Evolutionary conservation across 2,888 invertebrate species (phyloP), one percentile per base, ranked within the genome.

Genomic region (Exephanes ischioxanthus): DNA sequence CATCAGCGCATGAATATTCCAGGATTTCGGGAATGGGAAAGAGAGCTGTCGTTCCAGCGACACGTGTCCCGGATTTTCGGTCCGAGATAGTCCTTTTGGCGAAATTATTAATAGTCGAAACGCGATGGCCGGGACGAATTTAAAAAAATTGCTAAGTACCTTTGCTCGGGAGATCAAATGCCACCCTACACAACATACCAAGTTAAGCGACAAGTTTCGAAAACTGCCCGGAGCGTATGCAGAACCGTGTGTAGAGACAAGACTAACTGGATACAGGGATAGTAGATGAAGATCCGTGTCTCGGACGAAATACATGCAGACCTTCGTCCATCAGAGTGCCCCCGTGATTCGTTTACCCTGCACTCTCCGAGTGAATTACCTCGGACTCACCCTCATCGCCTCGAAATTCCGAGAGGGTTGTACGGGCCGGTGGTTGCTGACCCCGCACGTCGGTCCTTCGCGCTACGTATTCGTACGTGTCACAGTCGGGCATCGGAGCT

Each of bases 331-430:
- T 81, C 76, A 81, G 75, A 81, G 19, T 48, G 41, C 70, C 11
- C 16, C 61, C 37, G 68, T 68, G 75, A 81, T 81, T 81, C 75
- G 68, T 81, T 81, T 81, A 61, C 48, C 73, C 37, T 41, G n/a
- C 72, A 66, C 72, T 80, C 66, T 30, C 63, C 19, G 16, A 58
- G 58, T 26, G 48, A 72, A 26, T 26, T n/a, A 55, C 37, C 53
- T 68, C 68, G 68, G 53, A 51, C 26, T 14, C 14, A 11, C 68
- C 16, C 48, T 51, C 68, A 22, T 58, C 48, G 48, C 5, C 70
- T 79, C 48, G 66, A 78, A 78, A 68, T 45, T 14, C 22, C 48
- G 33, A 19, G 66, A 26, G 67, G 51, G 51, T 33, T 48, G 70
- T 7, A 19, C 16, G 11, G 33, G 33, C 22, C n/a, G 48, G 19